Percentiles rank a stretch among this genome's conserved stretches.
phyloP scores from a whole-genome alignment of 2,888 invertebrate genomes.

The Pandemis heparana region DNA sequence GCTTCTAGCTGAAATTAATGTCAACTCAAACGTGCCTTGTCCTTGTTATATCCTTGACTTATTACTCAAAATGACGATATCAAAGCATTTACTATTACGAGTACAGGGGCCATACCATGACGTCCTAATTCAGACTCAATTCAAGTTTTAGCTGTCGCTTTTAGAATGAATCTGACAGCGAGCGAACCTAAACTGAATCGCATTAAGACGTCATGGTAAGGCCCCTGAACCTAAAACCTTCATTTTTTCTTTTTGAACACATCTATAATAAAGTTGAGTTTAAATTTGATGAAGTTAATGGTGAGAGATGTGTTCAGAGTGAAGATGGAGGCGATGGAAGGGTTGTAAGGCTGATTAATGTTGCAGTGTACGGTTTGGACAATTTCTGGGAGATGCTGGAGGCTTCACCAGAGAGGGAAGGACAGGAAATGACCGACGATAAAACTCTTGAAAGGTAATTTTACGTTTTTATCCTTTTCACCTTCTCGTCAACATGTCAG shows the following conservation, averaged over 20 bases:
- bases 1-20: neutral
- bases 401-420: constrained; percentile 71
- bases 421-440: constrained; percentile 69
- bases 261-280: neutral
- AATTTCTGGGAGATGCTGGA: constrained; percentile 81
- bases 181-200: too few species aligned
- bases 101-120: too few species aligned
- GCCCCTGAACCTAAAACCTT: neutral
- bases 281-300: neutral
- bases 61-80: neutral
- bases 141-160: too few species aligned
- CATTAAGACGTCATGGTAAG: too few species aligned
- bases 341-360: constrained; percentile 35
- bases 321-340: constrained; percentile 24
- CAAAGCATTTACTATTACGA: neutral
- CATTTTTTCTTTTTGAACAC: constrained; percentile 1
- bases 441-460: constrained; percentile 75
- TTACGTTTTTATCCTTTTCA: neutral
- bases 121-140: too few species aligned
- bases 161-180: too few species aligned
- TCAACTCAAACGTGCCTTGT: neutral
- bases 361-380: constrained; percentile 77
- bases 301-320: neutral
- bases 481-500: neutral
- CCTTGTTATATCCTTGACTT: neutral